Evolutionary conservation across 2,797 vertebrate genomes (phyloP), one percentile per base, ranked within the genome.

Genomic region (Sitta carolinensis): DNA sequence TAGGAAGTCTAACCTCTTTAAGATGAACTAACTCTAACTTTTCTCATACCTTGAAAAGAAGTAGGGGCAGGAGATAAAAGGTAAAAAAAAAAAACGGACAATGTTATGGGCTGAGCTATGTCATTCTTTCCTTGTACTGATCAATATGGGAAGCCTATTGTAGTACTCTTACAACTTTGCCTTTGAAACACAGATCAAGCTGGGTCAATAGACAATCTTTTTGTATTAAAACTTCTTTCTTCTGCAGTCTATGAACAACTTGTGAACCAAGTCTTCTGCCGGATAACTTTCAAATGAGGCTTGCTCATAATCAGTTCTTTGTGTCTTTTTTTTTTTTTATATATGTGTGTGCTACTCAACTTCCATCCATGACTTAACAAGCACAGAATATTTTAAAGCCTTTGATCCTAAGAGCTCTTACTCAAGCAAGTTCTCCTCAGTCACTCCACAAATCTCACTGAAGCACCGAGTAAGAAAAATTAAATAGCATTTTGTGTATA

Each of bases 151-250:
- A 96, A 85, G 88, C 61, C 80, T 77, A 93, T 55, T 97, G 95
- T 96, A 97, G 94, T 89, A 77, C 30, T 62, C 87, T 97, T 97
- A 97, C 77, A 95, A 66, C 92, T 96, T 95, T 93, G 80, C 88
- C 94, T 97, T 97, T 97, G 97, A 97, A 98, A 95, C 79, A 69
- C 58, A 94, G 93, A 98, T 97, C 96, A 97, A 95, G 95, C 69
- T 77, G 85, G 91, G 91, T 95, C 95, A 94, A 36, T 84, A 94
- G 83, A 92, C 87, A 77, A 64, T 75, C 64, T 89, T 96, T 97
- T 96, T 96, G 66, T 96, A 88, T 91, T 95, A 89, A 94, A 89
- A 27, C 38, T 68, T 84, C 83, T 87, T 91, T 95, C 74, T 90
- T 92, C 93, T 91, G 50, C 76, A 96, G 84, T 84, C 94, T 94